phyloP scores from a whole-genome alignment of 2,797 vertebrate genomes.

The Bovichtus diacanthus region DNA sequence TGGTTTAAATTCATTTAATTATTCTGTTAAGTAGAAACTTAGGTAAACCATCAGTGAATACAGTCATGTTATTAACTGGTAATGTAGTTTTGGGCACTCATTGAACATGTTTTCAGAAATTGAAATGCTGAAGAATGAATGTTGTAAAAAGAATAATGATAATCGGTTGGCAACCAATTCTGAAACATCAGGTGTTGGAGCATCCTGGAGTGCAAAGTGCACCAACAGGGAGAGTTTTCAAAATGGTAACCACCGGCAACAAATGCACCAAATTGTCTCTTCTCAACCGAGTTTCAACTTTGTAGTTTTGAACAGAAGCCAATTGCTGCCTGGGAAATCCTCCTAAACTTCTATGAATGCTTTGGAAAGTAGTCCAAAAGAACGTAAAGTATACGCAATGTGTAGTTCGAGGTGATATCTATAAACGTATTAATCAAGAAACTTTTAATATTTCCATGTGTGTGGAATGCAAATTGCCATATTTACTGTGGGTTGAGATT shows the following conservation, averaged over 20 bases:
- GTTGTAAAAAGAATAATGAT: background rate
- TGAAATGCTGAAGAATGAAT: background rate
- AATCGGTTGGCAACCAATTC: background rate
- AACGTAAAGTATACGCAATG: background rate
- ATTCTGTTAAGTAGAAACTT: background rate
- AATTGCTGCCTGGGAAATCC: background rate
- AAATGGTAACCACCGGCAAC: background rate
- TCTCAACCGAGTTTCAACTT: background rate
- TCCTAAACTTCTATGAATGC: background rate
- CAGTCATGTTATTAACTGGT: background rate
- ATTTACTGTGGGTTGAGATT: background rate
- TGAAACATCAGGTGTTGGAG: background rate
- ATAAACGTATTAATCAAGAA: background rate
- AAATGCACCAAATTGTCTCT: background rate
- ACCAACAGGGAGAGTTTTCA: background rate
- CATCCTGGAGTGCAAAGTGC: background rate
- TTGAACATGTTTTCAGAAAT: background rate
- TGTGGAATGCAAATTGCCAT: background rate
- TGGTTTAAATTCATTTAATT: background rate
- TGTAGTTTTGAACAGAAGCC: constrained; percentile 9
- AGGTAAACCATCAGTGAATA: background rate
- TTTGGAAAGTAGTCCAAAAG: background rate
- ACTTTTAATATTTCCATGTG: background rate
- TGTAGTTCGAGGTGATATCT: background rate
- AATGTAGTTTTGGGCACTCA: background rate